Evolutionary conservation across 2,797 vertebrate genomes (phyloP).

Genomic region (Melanitta fusca): DNA sequence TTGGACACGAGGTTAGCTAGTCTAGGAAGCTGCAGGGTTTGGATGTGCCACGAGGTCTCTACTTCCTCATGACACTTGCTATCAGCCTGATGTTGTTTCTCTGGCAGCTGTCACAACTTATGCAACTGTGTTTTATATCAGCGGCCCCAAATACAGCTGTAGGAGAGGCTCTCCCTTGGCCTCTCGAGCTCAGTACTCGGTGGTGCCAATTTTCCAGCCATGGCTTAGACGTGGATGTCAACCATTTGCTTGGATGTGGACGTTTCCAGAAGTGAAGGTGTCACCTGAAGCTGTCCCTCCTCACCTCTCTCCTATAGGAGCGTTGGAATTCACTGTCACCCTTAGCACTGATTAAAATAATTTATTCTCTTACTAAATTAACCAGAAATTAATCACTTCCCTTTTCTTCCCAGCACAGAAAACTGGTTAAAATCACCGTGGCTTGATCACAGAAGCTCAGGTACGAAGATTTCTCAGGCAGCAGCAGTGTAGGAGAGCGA

Average conservation of each 20-base stretch:
- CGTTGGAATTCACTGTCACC: not conserved
- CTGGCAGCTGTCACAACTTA: not conserved
- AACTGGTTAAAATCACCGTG: not conserved
- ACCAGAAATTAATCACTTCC: not conserved
- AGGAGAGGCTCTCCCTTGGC: not conserved
- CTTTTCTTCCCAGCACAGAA: not conserved
- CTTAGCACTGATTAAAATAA: not conserved
- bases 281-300: not conserved
- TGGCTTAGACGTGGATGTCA: not conserved
- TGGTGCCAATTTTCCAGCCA: not conserved
- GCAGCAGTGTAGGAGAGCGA: rapidly evolving
- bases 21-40: not conserved
- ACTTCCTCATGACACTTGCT: not conserved
- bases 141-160: not conserved
- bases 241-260: not conserved
- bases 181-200: not conserved
- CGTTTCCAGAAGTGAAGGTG: not conserved
- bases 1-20: not conserved
- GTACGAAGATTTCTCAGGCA: not conserved
- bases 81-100: not conserved
- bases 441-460: not conserved
- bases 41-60: not conserved
- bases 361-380: not conserved
- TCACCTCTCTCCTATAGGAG: rapidly evolving
- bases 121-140: too few relatives aligned